phyloP scores from a whole-genome alignment of 2,888 invertebrate genomes.

The Blastobasis lacticolella region DNA sequence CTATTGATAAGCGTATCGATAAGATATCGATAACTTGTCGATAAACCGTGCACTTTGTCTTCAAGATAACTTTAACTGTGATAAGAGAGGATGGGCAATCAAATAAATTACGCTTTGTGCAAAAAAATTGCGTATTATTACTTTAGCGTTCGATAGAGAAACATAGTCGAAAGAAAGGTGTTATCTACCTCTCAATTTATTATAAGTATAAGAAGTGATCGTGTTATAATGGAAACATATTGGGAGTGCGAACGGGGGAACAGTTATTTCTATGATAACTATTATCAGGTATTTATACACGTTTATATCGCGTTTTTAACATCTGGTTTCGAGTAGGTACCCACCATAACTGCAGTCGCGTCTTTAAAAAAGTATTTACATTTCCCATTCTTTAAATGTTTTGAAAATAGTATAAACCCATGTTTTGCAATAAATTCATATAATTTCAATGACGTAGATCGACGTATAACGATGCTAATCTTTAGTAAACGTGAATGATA shows the following conservation, averaged over 20 bases:
- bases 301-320: too few species aligned
- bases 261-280: not conserved
- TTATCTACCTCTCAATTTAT: too few species aligned
- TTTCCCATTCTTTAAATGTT: too few species aligned
- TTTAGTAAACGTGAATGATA: too few species aligned
- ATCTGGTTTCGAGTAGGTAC: too few species aligned
- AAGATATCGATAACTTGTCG: slow-evolving; percentile 20
- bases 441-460: too few species aligned
- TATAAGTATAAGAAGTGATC: slow-evolving; percentile 4
- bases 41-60: slow-evolving; percentile 34
- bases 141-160: not conserved
- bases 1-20: not conserved
- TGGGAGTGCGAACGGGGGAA: slow-evolving; percentile 18
- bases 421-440: too few species aligned
- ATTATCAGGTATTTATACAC: slow-evolving; percentile 6
- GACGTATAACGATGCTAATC: too few species aligned
- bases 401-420: too few species aligned
- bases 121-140: slow-evolving; percentile 16
- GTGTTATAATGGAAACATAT: slow-evolving; percentile 18
- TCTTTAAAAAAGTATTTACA: too few species aligned
- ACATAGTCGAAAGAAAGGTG: not conserved
- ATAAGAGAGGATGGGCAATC: slow-evolving; percentile 8
- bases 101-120: slow-evolving; percentile 13
- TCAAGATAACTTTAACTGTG: slow-evolving; percentile 22
- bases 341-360: too few species aligned